phyloP scores from a whole-genome alignment of 37 sponge, comb jelly and placozoan genomes.

The Hormiphora californensis region DNA sequence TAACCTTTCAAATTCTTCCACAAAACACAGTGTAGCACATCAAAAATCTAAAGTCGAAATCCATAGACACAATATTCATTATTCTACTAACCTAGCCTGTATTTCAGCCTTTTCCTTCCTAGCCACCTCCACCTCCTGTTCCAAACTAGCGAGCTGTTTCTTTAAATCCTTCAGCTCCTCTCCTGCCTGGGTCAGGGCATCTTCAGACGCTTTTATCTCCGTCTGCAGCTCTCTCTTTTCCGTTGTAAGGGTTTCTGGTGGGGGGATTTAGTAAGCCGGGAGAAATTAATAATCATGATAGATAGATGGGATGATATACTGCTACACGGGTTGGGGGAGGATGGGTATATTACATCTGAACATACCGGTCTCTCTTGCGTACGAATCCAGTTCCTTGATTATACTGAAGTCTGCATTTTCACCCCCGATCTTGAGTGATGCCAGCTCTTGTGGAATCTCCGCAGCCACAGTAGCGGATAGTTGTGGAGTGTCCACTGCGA shows the following conservation, averaged over 20 bases:
- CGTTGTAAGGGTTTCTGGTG: constrained; percentile 3
- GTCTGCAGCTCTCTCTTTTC: constrained; percentile 16
- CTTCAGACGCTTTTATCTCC: constrained; percentile 2
- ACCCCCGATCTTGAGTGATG: background rate
- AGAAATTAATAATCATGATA: too few species aligned
- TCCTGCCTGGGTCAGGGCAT: background rate
- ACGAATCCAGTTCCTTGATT: constrained; percentile 74
- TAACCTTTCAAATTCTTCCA: too few species aligned
- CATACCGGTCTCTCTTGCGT: constrained; percentile 58
- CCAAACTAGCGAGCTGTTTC: background rate
- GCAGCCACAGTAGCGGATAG: background rate
- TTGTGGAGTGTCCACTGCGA: background rate
- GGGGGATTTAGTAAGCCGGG: too few species aligned
- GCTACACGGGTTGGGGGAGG: too few species aligned
- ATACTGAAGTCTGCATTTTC: constrained; percentile 68
- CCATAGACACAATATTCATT: too few species aligned
- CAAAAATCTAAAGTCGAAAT: too few species aligned
- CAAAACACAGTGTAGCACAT: too few species aligned
- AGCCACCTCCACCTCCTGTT: background rate
- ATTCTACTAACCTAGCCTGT: background rate
- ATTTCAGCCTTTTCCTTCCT: constrained; percentile 1
- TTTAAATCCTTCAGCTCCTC: constrained; percentile 17
- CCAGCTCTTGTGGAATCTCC: constrained; percentile 2
- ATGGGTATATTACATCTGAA: too few species aligned
- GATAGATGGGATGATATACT: too few species aligned